Base-by-base conservation (phyloP, 2,797 vertebrate genomes). In the Luscinia luscinia region DNA sequence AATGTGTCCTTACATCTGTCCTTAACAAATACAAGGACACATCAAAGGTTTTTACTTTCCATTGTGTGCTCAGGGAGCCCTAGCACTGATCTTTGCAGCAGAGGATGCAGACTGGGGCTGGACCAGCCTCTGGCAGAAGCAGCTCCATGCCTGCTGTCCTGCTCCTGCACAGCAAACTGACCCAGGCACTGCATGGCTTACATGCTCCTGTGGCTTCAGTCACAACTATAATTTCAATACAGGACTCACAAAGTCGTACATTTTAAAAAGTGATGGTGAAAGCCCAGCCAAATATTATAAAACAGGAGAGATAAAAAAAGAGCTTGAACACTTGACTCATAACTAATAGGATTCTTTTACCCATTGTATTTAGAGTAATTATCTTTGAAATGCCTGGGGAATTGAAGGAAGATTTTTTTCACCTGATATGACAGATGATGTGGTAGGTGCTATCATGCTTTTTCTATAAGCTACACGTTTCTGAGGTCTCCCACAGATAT, bases 261-360 rank as follows among this genome's bases (percentile, higher is more conserved):
- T 93, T 73, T 58, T 5, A 89, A 86, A 77, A 94, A 89, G 10
- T 24, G n/a, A 40, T 43, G 24, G 41, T 46, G 62, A 55, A 81
- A 90, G 64, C 45, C 0, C 59, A 57, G 63, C 26, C 57, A 82
- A 86, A 84, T 41, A 48, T 46, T 69, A 54, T 62, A 78, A 78
- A 91, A 89, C 27, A 83, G 61, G 63, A 90, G 27, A 77, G 24
- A 69, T 45, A 80, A 92, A 80, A 90, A 85, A 95, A 12, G 14
- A 73, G 41, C 55, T 92, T 76, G 41, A 87, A 68, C 45, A 82
- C 62, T 83, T 95, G 64, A 87, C 81, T 95, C 10, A 5, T 81
- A 95, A 93, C 64, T 96, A 94, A 93, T 75, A 90, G 58, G 87
- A 90, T 90, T 64, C 73, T 62, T 62, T 94, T 74, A 91, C 66